Evolutionary conservation across 2,797 vertebrate species (phyloP).

Genomic region (Typhlichthys subterraneus): DNA sequence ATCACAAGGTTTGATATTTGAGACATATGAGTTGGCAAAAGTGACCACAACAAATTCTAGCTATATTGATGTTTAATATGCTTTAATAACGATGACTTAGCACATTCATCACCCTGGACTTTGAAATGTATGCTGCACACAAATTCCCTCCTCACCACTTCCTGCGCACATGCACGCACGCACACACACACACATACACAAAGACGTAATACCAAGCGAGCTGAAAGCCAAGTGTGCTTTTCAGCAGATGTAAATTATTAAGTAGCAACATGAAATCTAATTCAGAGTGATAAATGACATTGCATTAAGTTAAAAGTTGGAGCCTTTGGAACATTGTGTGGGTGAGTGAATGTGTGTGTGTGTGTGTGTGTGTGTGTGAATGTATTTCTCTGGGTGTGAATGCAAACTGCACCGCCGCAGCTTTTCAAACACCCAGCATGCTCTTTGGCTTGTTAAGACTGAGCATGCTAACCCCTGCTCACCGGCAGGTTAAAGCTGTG

Average conservation of each 20-base stretch:
- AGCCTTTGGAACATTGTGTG: slow-evolving; percentile 49
- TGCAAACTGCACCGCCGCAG: slow-evolving; percentile 11
- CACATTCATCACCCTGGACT: too few species aligned
- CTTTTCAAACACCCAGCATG: slow-evolving; percentile 14
- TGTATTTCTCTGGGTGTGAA: slow-evolving; percentile 3
- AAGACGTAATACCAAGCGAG: slow-evolving; percentile 22
- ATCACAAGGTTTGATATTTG: too few species aligned
- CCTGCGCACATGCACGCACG: too few species aligned
- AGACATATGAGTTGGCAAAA: too few species aligned
- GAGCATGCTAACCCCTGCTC: slow-evolving; percentile 37
- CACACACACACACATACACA: too few species aligned
- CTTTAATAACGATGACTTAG: too few species aligned
- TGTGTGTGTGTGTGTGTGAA: slow-evolving; percentile 3
- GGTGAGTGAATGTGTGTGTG: neutral
- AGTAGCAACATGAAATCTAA: slow-evolving; percentile 73
- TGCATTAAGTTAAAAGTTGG: slow-evolving; percentile 60
- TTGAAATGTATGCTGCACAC: too few species aligned
- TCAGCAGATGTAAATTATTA: slow-evolving; percentile 69
- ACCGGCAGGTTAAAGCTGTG: slow-evolving; percentile 25
- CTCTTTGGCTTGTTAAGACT: slow-evolving; percentile 40
- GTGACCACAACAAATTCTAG: too few species aligned
- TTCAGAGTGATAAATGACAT: slow-evolving; percentile 65
- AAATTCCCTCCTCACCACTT: neutral
- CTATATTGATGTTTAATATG: too few species aligned
- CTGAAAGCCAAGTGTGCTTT: slow-evolving; percentile 61